These are phyloP conservation scores for Dryococelus australis DNA, from an alignment of 2,888 invertebrate species.

Conservation along the genomic window DNA sequence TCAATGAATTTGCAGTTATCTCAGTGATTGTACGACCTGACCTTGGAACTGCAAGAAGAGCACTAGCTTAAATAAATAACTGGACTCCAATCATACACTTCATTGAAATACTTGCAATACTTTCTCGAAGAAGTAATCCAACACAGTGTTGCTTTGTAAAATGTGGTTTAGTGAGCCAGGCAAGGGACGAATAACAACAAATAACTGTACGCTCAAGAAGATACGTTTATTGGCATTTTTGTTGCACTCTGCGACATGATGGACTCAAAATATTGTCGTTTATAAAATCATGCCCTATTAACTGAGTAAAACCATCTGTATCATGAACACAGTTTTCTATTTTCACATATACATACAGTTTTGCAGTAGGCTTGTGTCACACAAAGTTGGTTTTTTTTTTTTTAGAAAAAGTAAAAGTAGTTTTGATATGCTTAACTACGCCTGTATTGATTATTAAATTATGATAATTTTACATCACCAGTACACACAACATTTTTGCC, in stretches of 20 bases:
- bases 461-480: neutral
- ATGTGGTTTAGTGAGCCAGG: too few relatives aligned
- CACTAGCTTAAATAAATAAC: too few relatives aligned
- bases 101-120: too few relatives aligned
- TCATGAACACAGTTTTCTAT: neutral
- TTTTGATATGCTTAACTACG: constrained; percentile 11
- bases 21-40: too few relatives aligned
- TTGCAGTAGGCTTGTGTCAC: neutral
- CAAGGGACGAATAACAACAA: neutral
- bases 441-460: constrained; percentile 1
- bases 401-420: constrained; percentile 16
- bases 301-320: neutral
- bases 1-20: too few relatives aligned
- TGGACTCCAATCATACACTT: too few relatives aligned
- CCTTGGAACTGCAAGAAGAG: too few relatives aligned
- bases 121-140: too few relatives aligned
- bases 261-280: constrained; percentile 32
- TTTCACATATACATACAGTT: neutral
- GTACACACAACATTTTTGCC: neutral
- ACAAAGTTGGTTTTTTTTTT: neutral
- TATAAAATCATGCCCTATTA: neutral
- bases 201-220: neutral
- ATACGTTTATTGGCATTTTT: constrained; percentile 41
- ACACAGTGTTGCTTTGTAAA: too few relatives aligned
- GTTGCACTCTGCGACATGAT: constrained; percentile 42